phyloP scores from a whole-genome alignment of 2,113 vertebrate species.

The Callipepla squamata region DNA sequence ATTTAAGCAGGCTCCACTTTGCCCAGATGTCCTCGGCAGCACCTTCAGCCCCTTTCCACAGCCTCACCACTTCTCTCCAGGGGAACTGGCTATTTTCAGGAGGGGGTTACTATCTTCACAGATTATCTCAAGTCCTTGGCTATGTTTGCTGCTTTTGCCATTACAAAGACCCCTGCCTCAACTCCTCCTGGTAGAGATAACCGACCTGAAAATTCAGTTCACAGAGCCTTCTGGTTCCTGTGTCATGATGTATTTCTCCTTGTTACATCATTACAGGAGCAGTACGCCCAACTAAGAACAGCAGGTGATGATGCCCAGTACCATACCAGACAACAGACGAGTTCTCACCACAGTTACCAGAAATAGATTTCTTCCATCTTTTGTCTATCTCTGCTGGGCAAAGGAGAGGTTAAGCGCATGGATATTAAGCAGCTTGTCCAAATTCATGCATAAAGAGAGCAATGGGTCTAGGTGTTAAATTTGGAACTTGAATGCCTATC shows the following conservation, averaged over 20 bases:
- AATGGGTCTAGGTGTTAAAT: not conserved
- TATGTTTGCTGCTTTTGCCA: not conserved
- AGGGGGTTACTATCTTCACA: not conserved
- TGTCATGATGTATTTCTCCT: not conserved
- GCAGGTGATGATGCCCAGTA: not conserved
- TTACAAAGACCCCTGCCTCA: not conserved
- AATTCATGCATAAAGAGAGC: not conserved
- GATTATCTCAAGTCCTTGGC: not conserved
- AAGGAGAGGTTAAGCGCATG: not conserved
- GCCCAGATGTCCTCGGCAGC: not conserved
- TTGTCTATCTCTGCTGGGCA: not conserved
- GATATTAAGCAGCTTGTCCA: not conserved
- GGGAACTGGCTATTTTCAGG: not conserved
- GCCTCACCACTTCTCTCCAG: not conserved
- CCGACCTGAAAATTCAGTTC: not conserved
- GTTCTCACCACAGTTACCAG: not conserved
- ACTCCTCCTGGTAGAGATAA: not conserved
- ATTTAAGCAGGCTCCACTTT: not conserved
- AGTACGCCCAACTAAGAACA: not conserved
- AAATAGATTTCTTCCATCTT: not conserved
- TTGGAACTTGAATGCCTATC: not conserved
- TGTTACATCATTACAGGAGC: not conserved
- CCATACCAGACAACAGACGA: not conserved
- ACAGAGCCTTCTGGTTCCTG: not conserved
- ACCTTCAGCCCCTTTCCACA: not conserved